Evolutionary conservation across 2,888 invertebrate species (phyloP).

Genomic region (Eupithecia inturbata): DNA sequence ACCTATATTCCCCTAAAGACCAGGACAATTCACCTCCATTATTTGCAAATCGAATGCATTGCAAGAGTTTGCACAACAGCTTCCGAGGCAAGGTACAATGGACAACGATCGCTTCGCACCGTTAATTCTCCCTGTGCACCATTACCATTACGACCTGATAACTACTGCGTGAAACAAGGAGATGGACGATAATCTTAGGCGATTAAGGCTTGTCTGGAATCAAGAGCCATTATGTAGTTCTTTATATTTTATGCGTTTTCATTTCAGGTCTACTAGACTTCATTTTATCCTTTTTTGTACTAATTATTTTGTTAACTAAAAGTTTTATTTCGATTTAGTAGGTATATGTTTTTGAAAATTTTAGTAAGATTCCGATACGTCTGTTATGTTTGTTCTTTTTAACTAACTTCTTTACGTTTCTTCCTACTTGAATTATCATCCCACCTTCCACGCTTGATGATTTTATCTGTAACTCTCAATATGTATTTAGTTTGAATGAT

Average conservation of each 20-base stretch:
- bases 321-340: neutral
- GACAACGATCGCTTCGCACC: conserved; percentile 46
- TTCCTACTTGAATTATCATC: too few species aligned
- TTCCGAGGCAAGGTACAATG: conserved; percentile 41
- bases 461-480: neutral
- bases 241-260: neutral
- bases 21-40: conserved; percentile 34
- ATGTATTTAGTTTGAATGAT: neutral
- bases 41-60: conserved; percentile 38
- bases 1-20: conserved; percentile 11
- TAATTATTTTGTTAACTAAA: neutral
- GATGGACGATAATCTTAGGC: conserved; percentile 24
- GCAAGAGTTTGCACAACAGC: conserved; percentile 36
- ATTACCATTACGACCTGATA: conserved; percentile 40
- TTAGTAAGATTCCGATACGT: neutral
- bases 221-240: conserved; percentile 1
- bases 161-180: conserved; percentile 30
- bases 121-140: conserved; percentile 43
- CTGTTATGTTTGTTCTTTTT: neutral
- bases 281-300: neutral
- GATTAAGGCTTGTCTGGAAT: conserved; percentile 1
- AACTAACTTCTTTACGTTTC: too few species aligned
- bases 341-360: neutral
- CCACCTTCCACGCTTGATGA: neutral
- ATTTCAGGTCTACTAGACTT: neutral